Conservation (phyloP, 2,888 invertebrate genomes). For the Lymantria dispar region DNA sequence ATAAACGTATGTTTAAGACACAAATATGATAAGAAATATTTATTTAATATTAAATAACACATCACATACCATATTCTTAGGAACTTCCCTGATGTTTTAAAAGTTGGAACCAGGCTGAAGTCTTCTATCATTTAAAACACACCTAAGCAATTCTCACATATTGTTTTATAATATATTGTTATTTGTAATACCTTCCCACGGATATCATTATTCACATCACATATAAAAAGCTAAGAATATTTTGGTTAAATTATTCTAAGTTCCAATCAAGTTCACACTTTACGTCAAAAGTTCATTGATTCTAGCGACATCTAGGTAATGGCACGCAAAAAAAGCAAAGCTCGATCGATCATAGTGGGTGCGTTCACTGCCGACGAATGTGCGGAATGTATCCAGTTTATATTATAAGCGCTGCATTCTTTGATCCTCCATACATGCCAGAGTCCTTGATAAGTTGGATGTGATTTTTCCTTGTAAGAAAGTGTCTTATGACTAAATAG, state of each 20-base stretch:
- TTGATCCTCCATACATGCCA: conserved; percentile 26
- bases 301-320: conserved; percentile 62
- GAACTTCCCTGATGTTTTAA: conserved; percentile 29
- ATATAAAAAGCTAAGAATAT: conserved; percentile 69
- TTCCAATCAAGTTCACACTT: conserved; percentile 71
- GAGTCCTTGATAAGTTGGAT: conserved; percentile 46
- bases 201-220: conserved; percentile 66
- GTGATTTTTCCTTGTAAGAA: conserved; percentile 53
- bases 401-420: conserved; percentile 22
- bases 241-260: conserved; percentile 76
- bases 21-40: conserved; percentile 9
- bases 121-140: conserved; percentile 39
- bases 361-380: conserved; percentile 48
- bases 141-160: conserved; percentile 49
- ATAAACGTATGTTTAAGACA: conserved; percentile 2
- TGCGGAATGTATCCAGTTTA: conserved; percentile 51
- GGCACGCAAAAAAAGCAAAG: conserved; percentile 63
- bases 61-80: conserved; percentile 43
- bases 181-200: conserved; percentile 54
- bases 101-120: conserved; percentile 37
- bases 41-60: conserved; percentile 24
- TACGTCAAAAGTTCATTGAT: conserved; percentile 77
- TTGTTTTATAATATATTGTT: conserved; percentile 54
- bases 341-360: conserved; percentile 63
- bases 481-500: conserved; percentile 51